These are phyloP conservation scores for Gadus macrocephalus DNA, from an alignment of 2,113 vertebrate species.

Conservation along the genomic window DNA sequence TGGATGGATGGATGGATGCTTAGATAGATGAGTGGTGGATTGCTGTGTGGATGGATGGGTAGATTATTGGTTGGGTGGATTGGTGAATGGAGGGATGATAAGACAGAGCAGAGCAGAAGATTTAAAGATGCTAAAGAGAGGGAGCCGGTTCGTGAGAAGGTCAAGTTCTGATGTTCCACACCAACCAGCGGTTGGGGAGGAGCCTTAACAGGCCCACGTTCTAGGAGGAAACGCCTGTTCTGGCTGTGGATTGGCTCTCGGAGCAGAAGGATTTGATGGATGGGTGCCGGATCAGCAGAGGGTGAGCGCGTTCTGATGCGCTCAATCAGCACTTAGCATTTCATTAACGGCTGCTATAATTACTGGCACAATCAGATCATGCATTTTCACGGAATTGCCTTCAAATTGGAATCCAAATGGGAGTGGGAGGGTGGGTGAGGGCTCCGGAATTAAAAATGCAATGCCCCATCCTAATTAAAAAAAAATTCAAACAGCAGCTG, in stretches of 20 bases:
- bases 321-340: conserved; percentile 33
- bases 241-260: too few species aligned
- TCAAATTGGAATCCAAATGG: conserved; percentile 20
- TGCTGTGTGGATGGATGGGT: too few species aligned
- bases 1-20: background rate
- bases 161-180: too few species aligned
- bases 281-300: conserved; percentile 22
- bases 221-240: too few species aligned
- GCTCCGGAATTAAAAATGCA: background rate
- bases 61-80: too few species aligned
- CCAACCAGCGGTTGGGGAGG: background rate
- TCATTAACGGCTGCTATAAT: conserved; percentile 24
- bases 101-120: too few species aligned
- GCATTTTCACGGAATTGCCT: conserved; percentile 8
- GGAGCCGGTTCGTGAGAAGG: too few species aligned
- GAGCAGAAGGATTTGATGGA: conserved; percentile 7
- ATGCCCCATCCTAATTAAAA: conserved; percentile 22
- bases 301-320: conserved; percentile 23
- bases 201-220: background rate
- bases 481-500: conserved; percentile 31
- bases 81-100: too few species aligned
- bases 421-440: background rate
- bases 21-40: too few species aligned
- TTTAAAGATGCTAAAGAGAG: too few species aligned
- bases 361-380: conserved; percentile 16